Conservation (phyloP, 2,113 vertebrate genomes). For the Callopanchax toddi region DNA sequence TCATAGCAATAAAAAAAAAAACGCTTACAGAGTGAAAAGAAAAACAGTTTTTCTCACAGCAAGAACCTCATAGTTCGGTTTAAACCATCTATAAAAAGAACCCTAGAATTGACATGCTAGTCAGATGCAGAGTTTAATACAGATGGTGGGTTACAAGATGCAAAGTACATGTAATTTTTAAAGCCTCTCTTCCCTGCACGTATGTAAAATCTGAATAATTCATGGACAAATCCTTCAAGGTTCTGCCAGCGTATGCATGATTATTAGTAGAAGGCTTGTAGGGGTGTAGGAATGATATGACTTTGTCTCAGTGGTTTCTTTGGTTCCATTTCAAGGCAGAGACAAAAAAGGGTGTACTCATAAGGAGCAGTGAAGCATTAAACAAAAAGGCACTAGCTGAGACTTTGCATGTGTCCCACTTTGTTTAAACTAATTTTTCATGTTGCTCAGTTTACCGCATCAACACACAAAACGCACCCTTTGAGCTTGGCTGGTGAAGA, state of each 20-base stretch:
- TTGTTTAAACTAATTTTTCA: conserved; percentile 62
- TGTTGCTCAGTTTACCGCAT: conserved; percentile 56
- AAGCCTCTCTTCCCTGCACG: conserved; percentile 1
- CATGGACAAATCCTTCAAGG: conserved; percentile 31
- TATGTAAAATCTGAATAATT: conserved; percentile 56
- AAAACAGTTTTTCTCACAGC: not conserved
- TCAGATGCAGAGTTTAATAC: conserved; percentile 17
- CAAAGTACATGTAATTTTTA: conserved; percentile 15
- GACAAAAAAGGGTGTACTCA: not conserved
- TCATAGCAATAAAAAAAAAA: conserved; percentile 1
- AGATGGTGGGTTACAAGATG: conserved; percentile 15
- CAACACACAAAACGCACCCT: conserved; percentile 44
- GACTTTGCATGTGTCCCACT: conserved; percentile 65
- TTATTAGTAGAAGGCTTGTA: conserved; percentile 13
- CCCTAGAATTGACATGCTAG: conserved; percentile 13
- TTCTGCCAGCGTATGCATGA: conserved; percentile 27
- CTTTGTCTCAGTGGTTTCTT: conserved; percentile 18
- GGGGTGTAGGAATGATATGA: not conserved
- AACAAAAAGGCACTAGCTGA: conserved; percentile 24
- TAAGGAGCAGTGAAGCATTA: conserved; percentile 34
- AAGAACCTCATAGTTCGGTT: conserved; percentile 5
- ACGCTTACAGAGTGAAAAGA: not conserved
- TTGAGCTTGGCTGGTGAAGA: conserved; percentile 39
- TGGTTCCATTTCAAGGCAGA: conserved; percentile 32
- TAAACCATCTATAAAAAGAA: conserved; percentile 3